A percentile compares a stretch with the other conserved stretches of the same genome.
These are phyloP conservation scores for Drosophila mojavensis DNA, from an alignment of 1,140 invertebrate genomes.

Conservation along the genomic window DNA sequence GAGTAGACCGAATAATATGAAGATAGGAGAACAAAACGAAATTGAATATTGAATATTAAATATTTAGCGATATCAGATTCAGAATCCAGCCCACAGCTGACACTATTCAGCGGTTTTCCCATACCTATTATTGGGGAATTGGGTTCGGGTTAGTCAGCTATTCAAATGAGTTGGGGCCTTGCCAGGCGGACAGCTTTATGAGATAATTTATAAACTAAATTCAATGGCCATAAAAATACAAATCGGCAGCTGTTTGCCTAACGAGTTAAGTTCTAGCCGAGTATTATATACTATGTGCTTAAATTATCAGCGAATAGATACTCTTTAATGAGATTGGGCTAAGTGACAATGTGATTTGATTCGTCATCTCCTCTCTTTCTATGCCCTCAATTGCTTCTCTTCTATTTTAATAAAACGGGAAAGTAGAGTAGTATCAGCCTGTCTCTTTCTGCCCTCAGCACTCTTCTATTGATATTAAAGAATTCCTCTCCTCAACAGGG, in stretches of 20 bases:
- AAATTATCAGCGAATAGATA: background rate
- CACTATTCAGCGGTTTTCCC: conserved; percentile 37
- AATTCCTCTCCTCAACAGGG: no score
- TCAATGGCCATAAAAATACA: conserved; percentile 21
- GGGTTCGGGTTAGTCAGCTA: conserved; percentile 37
- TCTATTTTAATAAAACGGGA: no score
- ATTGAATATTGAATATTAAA: background rate
- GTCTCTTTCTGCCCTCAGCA: no score
- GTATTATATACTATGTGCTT: no score
- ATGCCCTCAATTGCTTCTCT: no score
- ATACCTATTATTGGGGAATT: background rate
- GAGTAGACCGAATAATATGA: background rate
- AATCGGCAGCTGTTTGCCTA: conserved; percentile 39
- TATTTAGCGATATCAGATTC: conserved; percentile 7
- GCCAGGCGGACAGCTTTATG: conserved; percentile 34
- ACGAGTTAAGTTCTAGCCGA: conserved; percentile 19
- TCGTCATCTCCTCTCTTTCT: no score
- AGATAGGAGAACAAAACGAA: background rate
- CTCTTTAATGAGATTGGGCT: background rate
- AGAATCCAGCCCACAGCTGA: conserved; percentile 12
- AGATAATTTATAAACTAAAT: conserved; percentile 40
- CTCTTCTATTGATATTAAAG: no score
- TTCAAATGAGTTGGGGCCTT: conserved; percentile 34
- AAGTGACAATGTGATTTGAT: no score
- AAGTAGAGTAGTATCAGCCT: no score